Evolutionary conservation across 2,797 vertebrate genomes (phyloP).

Genomic region (Okamejei kenojei): DNA sequence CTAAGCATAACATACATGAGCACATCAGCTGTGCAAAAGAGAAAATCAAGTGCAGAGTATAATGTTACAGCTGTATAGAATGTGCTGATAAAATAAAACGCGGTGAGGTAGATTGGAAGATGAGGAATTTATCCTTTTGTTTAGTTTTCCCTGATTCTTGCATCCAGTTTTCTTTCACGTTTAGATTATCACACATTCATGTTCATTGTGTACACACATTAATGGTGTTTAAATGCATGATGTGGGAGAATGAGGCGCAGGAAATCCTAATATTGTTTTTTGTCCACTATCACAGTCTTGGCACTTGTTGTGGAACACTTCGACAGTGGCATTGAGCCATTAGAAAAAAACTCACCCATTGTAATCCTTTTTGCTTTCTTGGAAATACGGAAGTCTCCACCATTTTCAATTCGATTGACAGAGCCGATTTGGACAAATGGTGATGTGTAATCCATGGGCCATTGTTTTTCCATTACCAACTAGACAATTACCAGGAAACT

Average conservation of each 20-base stretch:
- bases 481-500: background rate
- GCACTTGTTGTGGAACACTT: background rate
- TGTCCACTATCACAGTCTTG: background rate
- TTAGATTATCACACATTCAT: too few species aligned
- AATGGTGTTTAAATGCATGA: too few species aligned
- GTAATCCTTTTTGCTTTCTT: background rate
- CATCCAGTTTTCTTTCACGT: too few species aligned
- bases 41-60: too few species aligned
- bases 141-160: too few species aligned
- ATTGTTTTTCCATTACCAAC: background rate
- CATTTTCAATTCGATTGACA: background rate
- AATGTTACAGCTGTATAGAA: too few species aligned
- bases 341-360: background rate
- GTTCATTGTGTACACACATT: background rate
- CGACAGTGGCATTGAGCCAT: background rate
- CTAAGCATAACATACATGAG: too few species aligned
- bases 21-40: too few species aligned
- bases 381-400: background rate
- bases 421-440: background rate
- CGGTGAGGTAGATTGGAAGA: too few species aligned
- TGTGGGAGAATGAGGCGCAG: too few species aligned
- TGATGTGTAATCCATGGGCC: background rate
- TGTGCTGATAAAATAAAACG: too few species aligned
- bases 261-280: background rate
- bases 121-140: too few species aligned